Base-by-base conservation (phyloP, 2,113 vertebrate genomes). In the Perca schrenkii region DNA sequence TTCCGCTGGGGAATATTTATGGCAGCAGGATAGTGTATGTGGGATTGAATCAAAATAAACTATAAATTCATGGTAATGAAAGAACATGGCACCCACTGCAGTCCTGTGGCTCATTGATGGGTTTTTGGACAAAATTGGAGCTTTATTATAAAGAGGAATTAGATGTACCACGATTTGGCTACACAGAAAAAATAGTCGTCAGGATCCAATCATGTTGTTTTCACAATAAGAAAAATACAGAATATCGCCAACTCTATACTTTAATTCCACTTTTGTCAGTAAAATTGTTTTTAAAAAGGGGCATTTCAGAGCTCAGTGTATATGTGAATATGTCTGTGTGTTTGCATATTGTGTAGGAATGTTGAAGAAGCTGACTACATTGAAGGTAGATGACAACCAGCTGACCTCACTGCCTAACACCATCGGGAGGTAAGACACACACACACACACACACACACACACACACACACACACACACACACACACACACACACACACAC, bases 341-440 rank as follows among this genome's bases (percentile, higher is more conserved):
- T 70, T 57, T 90, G 11, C 15, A 40, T 78, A 3, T 72, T 81
- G 40, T 65, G 21, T 69, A 99, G 98, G 98, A 82, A 96, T 99
- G 94, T 80, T 99, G 95, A 99, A 99, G 95, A 99, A 99, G 77
- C 93, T 99, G 77, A 98, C 98, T 15, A 99, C 98, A 47, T 91
- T 99, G 77, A 99, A 99, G 95, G 97, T 99, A 80, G 98, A 99
- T 90, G 98, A 99, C 97, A 99, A 99, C 95, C 98, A 99, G 95
- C 97, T 99, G 78, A 98, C 97, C 28, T 94, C 97, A 88, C 96
- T 99, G 92, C 98, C 98, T 84, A 98, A 97, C 72, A 97, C 97
- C 69, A 97, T 99, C 4, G 98, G 98, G 95, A 99, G 98, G 98
- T 99, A 95, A 97, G 96, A 61, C 50, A 68, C 10, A 8, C 0